These are phyloP conservation scores for Agrypnia vestita DNA, from an alignment of 1,140 invertebrate genomes.

Conservation along the genomic window DNA sequence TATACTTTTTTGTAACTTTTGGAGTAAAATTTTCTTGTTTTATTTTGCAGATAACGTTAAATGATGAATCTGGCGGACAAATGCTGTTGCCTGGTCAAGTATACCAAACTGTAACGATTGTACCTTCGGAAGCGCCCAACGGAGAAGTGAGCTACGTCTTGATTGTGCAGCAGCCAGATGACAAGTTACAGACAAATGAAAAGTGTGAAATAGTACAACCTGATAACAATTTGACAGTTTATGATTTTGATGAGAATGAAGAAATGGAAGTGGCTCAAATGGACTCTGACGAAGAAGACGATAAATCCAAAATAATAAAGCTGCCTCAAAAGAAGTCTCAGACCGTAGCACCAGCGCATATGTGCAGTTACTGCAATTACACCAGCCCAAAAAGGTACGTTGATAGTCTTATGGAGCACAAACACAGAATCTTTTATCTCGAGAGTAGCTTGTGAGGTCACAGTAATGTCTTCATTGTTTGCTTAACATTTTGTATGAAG, in stretches of 20 bases:
- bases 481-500: no score
- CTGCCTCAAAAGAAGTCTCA: conserved; percentile 81
- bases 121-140: conserved; percentile 85
- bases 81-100: conserved; percentile 71
- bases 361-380: conserved; percentile 94
- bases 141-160: conserved; percentile 93
- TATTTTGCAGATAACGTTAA: conserved; percentile 58
- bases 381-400: conserved; percentile 85
- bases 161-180: conserved; percentile 84
- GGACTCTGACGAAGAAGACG: conserved; percentile 81
- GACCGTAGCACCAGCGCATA: conserved; percentile 80
- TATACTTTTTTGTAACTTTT: no score
- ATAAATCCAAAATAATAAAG: conserved; percentile 80
- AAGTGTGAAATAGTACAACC: conserved; percentile 73
- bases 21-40: neutral
- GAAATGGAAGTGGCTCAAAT: conserved; percentile 69
- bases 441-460: no score
- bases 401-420: neutral
- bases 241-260: conserved; percentile 79
- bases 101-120: conserved; percentile 89
- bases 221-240: conserved; percentile 75
- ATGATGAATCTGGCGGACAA: conserved; percentile 56
- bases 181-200: conserved; percentile 78
- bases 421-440: no score
- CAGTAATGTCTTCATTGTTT: no score